Base-by-base conservation (phyloP, 2,797 vertebrate genomes). In the Clarias pachynema region DNA sequence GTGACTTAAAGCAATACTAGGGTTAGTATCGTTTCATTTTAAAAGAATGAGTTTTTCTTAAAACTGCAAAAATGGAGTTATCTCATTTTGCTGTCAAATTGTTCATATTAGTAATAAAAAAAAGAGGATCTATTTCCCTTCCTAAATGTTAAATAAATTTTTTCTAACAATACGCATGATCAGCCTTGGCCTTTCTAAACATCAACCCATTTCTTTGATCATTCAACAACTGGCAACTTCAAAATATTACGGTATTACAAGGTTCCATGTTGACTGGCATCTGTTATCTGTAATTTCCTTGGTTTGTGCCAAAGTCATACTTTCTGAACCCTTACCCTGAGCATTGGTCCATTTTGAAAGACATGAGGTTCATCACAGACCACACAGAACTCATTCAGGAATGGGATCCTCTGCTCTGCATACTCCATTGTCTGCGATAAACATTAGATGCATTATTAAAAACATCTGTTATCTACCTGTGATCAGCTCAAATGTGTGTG, bases 341-440 rank as follows among this genome's bases (percentile, higher is more conserved):
- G 95, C 97, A 97, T 97, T 53, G 97, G 97, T 86, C 97, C 96
- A 84, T 97, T 97, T 90, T 97, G 96, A 92, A 97, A 97, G 73
- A 97, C 96, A 24, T 97, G 97, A 18, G 96, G 96, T 89, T 97
- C 96, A 34, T 97, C 97, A 89, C 97, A 97, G 88, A 97, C 97
- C 86, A 97, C 97, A 91, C 97, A 97, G 90, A 97, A 97, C 89
- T 97, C 97, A 66, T 97, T 97, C 88, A 97, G 84, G n/a, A 97
- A 96, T 2, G 97, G 97, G 90, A 97, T 97, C 91, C 96, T 94
- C 89, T 97, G 96, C 87, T 97, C 96, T 60, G 96, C 97, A 92
- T 97, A 97, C 90, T 96, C 96, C 90, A 97, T 97, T 40, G 96
- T 97, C 97, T 97, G 88, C 82, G 90, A 88, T 63, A 53, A 49